Evolutionary conservation across 2,113 vertebrate species (phyloP).

Genomic region (Trogon surrucura): DNA sequence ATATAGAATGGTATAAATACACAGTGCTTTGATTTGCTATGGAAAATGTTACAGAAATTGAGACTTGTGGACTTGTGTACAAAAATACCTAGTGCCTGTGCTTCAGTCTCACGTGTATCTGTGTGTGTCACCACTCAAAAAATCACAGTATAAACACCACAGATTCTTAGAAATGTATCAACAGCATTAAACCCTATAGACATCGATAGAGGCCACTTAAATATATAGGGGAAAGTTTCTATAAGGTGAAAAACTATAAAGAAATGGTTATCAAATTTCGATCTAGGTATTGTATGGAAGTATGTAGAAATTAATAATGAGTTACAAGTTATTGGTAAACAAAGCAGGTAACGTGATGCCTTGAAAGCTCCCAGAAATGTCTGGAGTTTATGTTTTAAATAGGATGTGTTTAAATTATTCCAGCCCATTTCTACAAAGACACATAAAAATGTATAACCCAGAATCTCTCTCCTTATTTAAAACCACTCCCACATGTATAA

Average conservation of each 20-base stretch:
- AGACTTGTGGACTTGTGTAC: not conserved
- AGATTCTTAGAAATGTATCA: constrained; percentile 6
- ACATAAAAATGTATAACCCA: constrained; percentile 19
- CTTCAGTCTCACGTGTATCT: not conserved
- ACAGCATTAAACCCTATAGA: not conserved
- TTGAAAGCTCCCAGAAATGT: constrained; percentile 8
- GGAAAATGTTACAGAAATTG: constrained; percentile 28
- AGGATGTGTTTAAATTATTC: not conserved
- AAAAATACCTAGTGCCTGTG: not conserved
- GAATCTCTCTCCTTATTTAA: constrained; percentile 50
- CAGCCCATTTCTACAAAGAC: constrained; percentile 5
- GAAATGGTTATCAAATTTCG: not conserved
- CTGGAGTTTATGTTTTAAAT: constrained; percentile 2
- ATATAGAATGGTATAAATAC: constrained; percentile 35
- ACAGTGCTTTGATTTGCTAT: constrained; percentile 15
- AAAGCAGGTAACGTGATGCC: constrained; percentile 25
- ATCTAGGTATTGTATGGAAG: not conserved
- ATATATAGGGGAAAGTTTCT: not conserved
- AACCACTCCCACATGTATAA: constrained; percentile 69
- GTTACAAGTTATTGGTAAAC: constrained; percentile 44
- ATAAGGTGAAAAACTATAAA: not conserved
- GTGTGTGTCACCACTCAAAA: not conserved
- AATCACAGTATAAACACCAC: not conserved
- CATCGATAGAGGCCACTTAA: not conserved
- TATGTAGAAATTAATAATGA: constrained; percentile 5